Evolutionary conservation across 2,797 vertebrate genomes (phyloP).

Genomic region (Cynodonichthys magdalenae): DNA sequence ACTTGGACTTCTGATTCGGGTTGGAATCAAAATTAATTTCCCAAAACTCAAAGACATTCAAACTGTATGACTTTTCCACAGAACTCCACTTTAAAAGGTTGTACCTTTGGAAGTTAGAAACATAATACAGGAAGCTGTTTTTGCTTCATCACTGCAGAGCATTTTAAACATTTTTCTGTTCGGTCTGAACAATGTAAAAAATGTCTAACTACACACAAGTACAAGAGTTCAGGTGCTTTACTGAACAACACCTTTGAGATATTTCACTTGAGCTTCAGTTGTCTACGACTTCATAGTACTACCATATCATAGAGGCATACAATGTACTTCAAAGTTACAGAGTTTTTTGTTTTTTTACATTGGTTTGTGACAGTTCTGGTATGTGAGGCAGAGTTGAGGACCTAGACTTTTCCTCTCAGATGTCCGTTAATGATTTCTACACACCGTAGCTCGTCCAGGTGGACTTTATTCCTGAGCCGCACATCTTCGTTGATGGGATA

Average conservation of each 20-base stretch:
- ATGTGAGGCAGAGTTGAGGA: not conserved
- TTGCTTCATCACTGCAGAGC: not conserved
- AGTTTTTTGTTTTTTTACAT: not conserved
- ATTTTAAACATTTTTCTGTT: not conserved
- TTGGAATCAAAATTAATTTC: too few species aligned
- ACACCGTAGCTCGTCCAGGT: slow-evolving; percentile 88
- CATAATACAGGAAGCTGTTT: too few species aligned
- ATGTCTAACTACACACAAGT: not conserved
- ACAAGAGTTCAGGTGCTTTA: not conserved
- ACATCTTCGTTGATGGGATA: slow-evolving; percentile 89
- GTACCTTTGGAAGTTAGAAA: too few species aligned
- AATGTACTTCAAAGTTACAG: not conserved
- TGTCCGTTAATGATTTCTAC: slow-evolving; percentile 22
- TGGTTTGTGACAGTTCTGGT: not conserved
- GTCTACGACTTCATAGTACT: not conserved
- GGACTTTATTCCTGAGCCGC: slow-evolving; percentile 82
- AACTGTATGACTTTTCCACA: too few species aligned
- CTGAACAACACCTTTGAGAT: not conserved
- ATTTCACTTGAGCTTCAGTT: not conserved
- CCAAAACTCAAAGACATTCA: too few species aligned
- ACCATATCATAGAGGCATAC: slow-evolving; percentile 1
- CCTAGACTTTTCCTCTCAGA: slow-evolving; percentile 10
- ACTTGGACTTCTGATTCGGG: too few species aligned
- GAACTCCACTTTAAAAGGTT: too few species aligned
- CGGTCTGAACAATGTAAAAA: not conserved